A percentile compares a stretch with the other conserved stretches of the same genome.
These are phyloP conservation scores for Amiota minor DNA, from an alignment of 2,888 invertebrate species.

Conservation along the genomic window DNA sequence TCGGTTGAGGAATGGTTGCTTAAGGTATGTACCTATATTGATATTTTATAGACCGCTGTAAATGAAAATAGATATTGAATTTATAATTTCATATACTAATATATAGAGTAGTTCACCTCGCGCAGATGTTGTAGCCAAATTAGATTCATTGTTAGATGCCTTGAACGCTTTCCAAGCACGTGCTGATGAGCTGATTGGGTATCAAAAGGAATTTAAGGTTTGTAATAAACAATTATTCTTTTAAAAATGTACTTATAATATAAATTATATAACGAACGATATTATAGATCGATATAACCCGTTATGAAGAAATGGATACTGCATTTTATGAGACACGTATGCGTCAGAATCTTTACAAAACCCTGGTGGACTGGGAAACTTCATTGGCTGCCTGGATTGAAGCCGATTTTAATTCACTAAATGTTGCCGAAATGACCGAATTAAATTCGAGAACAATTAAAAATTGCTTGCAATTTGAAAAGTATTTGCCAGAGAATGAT, in stretches of 20 bases:
- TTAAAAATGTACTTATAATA: background rate
- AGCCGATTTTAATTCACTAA: conserved; percentile 73
- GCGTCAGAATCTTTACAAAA: conserved; percentile 86
- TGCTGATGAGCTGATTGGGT: conserved; percentile 83
- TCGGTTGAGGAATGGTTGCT: conserved; percentile 74
- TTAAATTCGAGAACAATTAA: conserved; percentile 80
- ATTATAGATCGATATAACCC: conserved; percentile 83
- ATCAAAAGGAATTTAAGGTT: conserved; percentile 90
- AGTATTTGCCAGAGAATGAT: conserved; percentile 86
- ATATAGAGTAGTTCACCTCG: conserved; percentile 83
- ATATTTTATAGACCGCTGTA: background rate
- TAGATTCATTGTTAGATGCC: conserved; percentile 79
- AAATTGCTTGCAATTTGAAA: conserved; percentile 85
- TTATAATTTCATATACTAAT: conserved; percentile 4
- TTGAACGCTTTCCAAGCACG: conserved; percentile 79
- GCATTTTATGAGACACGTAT: conserved; percentile 86
- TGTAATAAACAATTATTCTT: conserved; percentile 33
- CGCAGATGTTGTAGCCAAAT: conserved; percentile 78
- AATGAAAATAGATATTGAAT: no score
- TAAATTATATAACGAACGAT: conserved; percentile 10
- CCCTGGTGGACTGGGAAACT: conserved; percentile 83
- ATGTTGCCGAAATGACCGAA: conserved; percentile 82
- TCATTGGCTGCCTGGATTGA: conserved; percentile 79
- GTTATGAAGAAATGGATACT: conserved; percentile 86
- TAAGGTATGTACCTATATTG: conserved; percentile 54